Evolutionary conservation across 2,888 invertebrate genomes (phyloP), one percentile per base, ranked within the genome.

Genomic region (Lampropteryx suffumata): DNA sequence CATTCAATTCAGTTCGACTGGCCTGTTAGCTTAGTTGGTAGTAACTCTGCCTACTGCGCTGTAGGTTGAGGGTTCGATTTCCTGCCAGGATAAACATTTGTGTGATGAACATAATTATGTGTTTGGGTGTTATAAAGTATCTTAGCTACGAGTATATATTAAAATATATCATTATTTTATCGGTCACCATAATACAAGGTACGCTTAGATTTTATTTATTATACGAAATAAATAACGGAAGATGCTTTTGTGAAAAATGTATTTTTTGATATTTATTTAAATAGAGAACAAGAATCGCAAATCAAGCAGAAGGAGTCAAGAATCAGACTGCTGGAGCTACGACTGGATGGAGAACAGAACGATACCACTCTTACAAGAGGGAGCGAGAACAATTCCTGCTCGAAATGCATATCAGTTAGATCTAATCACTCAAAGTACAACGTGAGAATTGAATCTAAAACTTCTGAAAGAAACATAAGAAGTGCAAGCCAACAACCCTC

Each of bases 271-370:
- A 21, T 10, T 65, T 62, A 4, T 17, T 35, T 11, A 7, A 24
- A 24, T 66, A 85, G 84, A 35, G 74, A 77, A 32, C 80, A 78
- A 68, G 76, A 82, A 50, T 60, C 70, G 3, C 64, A 62, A 34
- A 73, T 85, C 10, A 72, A 74, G 55, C 67, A 72, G 37, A 84
- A 84, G 49, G 76, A 81, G 8, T 46, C 50, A 0, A 28, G 70
- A 6, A 71, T 86, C 28, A 36, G 55, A 1, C 35, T 50, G 1
- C 56, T 86, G 1, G 70, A 69, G 27, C 55, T 55, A 7, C 65
- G 65, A 6, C 28, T 76, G 8, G 57, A 57, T 41, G 60, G 50
- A 30, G 59, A 30, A 24, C 54, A 56, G 29, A 50, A 37, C 29
- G 37, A 43, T 27, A 6, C 42, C 24, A 41, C 27, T 5, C 41